Conservation (phyloP, 2,797 vertebrate species). For the Spinus olivaceus region DNA sequence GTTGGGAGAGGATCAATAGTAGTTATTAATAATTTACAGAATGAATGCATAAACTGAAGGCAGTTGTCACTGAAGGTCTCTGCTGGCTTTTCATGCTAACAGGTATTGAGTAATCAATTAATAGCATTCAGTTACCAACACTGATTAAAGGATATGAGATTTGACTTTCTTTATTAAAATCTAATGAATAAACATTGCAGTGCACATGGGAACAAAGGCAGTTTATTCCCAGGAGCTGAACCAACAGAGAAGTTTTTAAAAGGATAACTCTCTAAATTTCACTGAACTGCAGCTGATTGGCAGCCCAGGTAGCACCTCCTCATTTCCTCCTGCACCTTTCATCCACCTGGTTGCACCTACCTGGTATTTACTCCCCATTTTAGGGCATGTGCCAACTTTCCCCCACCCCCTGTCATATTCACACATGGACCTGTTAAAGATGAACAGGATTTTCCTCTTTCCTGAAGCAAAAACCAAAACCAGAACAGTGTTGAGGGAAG, state of each 20-base stretch:
- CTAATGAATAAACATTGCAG: constrained; percentile 1
- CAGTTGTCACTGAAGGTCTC: not conserved
- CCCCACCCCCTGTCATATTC: not conserved
- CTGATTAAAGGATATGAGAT: not conserved
- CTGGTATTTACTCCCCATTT: not conserved
- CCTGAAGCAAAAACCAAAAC: not conserved
- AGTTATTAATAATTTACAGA: constrained; percentile 21
- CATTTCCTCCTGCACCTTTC: not conserved
- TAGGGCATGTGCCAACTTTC: not conserved
- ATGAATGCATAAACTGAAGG: not conserved
- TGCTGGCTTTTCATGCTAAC: not conserved
- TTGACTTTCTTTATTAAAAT: constrained; percentile 3
- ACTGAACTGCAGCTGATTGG: rapidly evolving
- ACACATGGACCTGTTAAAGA: not conserved
- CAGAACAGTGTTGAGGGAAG: not conserved
- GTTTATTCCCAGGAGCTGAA: not conserved
- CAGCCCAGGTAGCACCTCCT: not conserved
- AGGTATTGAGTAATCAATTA: not conserved
- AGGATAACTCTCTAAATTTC: not conserved
- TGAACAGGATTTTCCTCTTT: not conserved
- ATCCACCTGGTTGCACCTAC: not conserved
- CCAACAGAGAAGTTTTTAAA: not conserved
- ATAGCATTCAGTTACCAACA: not conserved
- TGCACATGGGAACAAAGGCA: not conserved
- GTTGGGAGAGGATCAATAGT: not conserved